Percentiles rank a stretch among this genome's conserved stretches.
phyloP scores from a whole-genome alignment of 2,888 invertebrate species.

The Ormyrus nitidulus region DNA sequence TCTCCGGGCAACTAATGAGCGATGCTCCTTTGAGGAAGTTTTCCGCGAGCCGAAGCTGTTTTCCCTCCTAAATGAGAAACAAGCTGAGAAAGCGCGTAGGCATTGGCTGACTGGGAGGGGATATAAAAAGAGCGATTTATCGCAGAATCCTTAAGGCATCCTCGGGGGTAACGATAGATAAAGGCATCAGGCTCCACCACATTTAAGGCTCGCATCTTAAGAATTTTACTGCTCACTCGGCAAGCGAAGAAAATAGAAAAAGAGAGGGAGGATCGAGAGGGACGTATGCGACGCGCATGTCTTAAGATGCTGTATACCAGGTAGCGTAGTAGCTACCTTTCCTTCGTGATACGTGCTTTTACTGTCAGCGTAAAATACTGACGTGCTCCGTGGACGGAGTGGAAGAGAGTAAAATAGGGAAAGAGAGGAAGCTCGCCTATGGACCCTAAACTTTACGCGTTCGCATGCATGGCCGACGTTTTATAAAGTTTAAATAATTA shows the following conservation, averaged over 20 bases:
- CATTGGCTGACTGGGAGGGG: too few species aligned
- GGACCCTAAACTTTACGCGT: too few species aligned
- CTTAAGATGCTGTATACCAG: not conserved
- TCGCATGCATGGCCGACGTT: too few species aligned
- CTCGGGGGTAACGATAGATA: conserved; percentile 5
- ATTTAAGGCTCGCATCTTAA: conserved; percentile 29
- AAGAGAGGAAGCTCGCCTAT: not conserved
- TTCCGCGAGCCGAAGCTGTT: too few species aligned
- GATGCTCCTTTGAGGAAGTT: too few species aligned
- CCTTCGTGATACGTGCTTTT: conserved; percentile 27
- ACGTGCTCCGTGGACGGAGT: not conserved
- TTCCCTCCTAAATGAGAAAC: too few species aligned
- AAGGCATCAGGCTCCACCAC: conserved; percentile 25
- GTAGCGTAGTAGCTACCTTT: not conserved
- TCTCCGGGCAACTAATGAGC: too few species aligned
- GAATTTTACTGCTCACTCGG: conserved; percentile 42
- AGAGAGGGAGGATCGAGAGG: not conserved
- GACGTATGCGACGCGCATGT: conserved; percentile 12
- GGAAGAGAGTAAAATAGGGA: not conserved
- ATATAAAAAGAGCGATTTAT: conserved; percentile 33
- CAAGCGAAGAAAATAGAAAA: conserved; percentile 34
- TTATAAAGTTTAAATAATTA: too few species aligned
- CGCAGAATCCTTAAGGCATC: conserved; percentile 19
- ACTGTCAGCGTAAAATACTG: conserved; percentile 22
- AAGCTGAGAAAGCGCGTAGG: too few species aligned